Percentiles rank a stretch among this genome's conserved stretches.
Evolutionary conservation across 2,888 invertebrate species (phyloP).

Genomic region (Hemaris fuciformis): DNA sequence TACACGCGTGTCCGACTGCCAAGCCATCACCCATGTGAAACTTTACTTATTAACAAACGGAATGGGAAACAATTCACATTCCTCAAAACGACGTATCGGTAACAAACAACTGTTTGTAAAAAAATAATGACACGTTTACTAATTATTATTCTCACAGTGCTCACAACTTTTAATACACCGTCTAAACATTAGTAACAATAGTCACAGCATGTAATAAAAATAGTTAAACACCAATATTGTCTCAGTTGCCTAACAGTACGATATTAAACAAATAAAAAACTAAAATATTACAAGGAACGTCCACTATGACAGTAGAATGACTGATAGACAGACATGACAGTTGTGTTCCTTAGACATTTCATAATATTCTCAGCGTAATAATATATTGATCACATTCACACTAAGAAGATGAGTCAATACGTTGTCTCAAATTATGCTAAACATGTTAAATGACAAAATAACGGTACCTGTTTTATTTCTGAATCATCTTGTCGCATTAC

Average conservation of each 20-base stretch:
- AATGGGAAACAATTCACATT: constrained; percentile 72
- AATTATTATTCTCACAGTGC: constrained; percentile 53
- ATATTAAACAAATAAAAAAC: constrained; percentile 74
- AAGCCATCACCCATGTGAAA: constrained; percentile 81
- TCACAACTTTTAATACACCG: constrained; percentile 46
- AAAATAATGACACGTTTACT: constrained; percentile 75
- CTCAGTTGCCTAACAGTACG: constrained; percentile 56
- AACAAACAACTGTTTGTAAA: constrained; percentile 68
- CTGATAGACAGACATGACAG: constrained; percentile 26
- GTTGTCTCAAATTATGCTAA: constrained; percentile 10
- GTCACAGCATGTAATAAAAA: constrained; percentile 46
- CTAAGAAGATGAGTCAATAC: neutral
- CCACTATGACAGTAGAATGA: constrained; percentile 45
- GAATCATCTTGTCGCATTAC: constrained; percentile 44
- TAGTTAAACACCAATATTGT: constrained; percentile 63
- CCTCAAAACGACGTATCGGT: constrained; percentile 64
- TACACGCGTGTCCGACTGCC: constrained; percentile 80
- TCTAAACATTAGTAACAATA: constrained; percentile 57
- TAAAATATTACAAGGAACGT: constrained; percentile 69
- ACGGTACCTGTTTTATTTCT: neutral
- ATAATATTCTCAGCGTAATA: neutral
- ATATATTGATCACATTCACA: neutral
- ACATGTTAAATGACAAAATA: constrained; percentile 14
- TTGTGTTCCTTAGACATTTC: neutral
- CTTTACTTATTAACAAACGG: constrained; percentile 68